Conservation (phyloP, 2,797 vertebrate species). For the Erethizon dorsatum region DNA sequence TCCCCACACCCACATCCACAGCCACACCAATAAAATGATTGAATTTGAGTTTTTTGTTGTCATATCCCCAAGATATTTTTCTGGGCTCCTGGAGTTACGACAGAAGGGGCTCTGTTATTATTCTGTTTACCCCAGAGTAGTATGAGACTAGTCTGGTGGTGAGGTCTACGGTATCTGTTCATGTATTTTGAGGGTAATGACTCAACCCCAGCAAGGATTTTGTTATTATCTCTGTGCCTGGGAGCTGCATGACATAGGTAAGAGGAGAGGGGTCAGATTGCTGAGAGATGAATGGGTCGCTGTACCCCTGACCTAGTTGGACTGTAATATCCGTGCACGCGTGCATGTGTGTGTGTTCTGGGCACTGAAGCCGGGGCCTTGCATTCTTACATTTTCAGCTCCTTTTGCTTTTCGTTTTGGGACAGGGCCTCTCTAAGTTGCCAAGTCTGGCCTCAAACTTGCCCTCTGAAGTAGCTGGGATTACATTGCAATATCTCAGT, state of each 20-base stretch:
- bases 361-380: neutral
- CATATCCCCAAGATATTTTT: conserved; percentile 24
- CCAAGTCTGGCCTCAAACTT: neutral
- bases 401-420: neutral
- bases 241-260: neutral
- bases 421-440: neutral
- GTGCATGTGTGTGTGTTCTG: neutral
- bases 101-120: neutral
- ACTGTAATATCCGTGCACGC: neutral
- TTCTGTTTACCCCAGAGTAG: neutral
- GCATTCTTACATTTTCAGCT: neutral
- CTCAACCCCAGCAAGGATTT: neutral
- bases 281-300: conserved; percentile 11
- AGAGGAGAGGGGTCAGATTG: neutral
- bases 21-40: neutral
- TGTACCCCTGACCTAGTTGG: neutral
- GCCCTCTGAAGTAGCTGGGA: neutral
- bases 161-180: neutral
- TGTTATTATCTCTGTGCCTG: conserved; percentile 1
- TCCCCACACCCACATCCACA: neutral
- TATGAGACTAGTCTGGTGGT: neutral
- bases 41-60: conserved; percentile 38
- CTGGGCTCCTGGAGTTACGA: conserved; percentile 2
- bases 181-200: conserved; percentile 28
- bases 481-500: neutral